Conservation (phyloP, 1,140 invertebrate species). For the Agraylea sexmaculata region DNA sequence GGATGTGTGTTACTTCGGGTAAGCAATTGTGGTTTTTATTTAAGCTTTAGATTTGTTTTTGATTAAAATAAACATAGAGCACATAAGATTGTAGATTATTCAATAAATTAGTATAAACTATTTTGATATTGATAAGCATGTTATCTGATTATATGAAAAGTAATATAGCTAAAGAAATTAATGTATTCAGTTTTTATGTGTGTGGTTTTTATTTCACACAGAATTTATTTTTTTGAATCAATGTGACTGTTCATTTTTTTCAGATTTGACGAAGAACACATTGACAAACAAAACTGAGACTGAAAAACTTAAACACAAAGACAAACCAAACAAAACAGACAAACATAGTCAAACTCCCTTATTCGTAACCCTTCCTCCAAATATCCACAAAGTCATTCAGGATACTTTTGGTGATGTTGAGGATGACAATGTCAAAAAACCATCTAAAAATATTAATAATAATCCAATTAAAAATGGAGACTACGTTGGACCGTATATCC, state of each 20-base stretch:
- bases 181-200: too few relatives aligned
- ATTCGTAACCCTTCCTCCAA: constrained; percentile 20
- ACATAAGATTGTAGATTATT: not conserved
- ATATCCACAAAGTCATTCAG: constrained; percentile 19
- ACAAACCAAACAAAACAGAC: constrained; percentile 19
- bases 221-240: too few relatives aligned
- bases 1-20: constrained; percentile 48
- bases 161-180: too few relatives aligned
- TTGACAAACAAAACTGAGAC: constrained; percentile 17
- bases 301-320: constrained; percentile 12
- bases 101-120: not conserved
- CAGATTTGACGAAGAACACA: too few relatives aligned
- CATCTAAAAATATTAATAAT: too few relatives aligned
- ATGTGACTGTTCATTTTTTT: too few relatives aligned
- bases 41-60: too few relatives aligned
- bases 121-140: constrained; percentile 14
- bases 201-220: too few relatives aligned
- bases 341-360: constrained; percentile 17
- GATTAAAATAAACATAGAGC: constrained; percentile 1
- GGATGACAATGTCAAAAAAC: constrained; percentile 7
- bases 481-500: constrained; percentile 10
- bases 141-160: too few relatives aligned
- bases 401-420: constrained; percentile 13
- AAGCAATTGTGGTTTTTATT: constrained; percentile 23
- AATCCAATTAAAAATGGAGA: too few relatives aligned